Evolutionary conservation across 1,140 invertebrate genomes (phyloP).

Genomic region (Propsilocerus akamusi): DNA sequence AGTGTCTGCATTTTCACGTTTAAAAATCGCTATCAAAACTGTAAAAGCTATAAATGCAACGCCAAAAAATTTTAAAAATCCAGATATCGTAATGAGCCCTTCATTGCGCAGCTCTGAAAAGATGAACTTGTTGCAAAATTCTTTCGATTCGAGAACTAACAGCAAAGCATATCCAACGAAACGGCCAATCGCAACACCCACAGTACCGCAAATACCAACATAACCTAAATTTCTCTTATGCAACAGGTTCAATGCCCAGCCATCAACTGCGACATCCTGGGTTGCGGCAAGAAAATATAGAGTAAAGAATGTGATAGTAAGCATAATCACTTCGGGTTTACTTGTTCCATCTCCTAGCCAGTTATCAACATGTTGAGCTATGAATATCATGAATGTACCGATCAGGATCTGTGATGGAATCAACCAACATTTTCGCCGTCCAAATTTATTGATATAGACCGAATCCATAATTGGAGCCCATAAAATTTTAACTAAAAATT

Average conservation of each 20-base stretch:
- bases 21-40: conserved; percentile 68
- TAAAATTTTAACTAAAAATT: conserved; percentile 55
- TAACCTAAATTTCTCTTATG: conserved; percentile 84
- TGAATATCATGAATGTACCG: conserved; percentile 59
- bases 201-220: conserved; percentile 91
- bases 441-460: conserved; percentile 62
- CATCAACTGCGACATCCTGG: conserved; percentile 96
- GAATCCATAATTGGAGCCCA: conserved; percentile 98
- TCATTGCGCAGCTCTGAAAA: conserved; percentile 40
- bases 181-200: conserved; percentile 90
- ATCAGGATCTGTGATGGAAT: conserved; percentile 69
- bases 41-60: conserved; percentile 74
- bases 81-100: conserved; percentile 62
- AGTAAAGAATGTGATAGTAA: conserved; percentile 71
- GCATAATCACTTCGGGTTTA: conserved; percentile 48
- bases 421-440: conserved; percentile 92
- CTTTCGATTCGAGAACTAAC: conserved; percentile 79
- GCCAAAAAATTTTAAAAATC: conserved; percentile 86
- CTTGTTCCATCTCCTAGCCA: conserved; percentile 42
- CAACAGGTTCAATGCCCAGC: conserved; percentile 94
- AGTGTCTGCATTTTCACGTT: conserved; percentile 42
- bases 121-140: conserved; percentile 86
- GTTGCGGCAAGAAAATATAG: conserved; percentile 90
- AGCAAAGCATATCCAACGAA: conserved; percentile 91
- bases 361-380: conserved; percentile 49